Base-by-base conservation (phyloP, 2,888 invertebrate genomes). In the Eilema caniola region DNA sequence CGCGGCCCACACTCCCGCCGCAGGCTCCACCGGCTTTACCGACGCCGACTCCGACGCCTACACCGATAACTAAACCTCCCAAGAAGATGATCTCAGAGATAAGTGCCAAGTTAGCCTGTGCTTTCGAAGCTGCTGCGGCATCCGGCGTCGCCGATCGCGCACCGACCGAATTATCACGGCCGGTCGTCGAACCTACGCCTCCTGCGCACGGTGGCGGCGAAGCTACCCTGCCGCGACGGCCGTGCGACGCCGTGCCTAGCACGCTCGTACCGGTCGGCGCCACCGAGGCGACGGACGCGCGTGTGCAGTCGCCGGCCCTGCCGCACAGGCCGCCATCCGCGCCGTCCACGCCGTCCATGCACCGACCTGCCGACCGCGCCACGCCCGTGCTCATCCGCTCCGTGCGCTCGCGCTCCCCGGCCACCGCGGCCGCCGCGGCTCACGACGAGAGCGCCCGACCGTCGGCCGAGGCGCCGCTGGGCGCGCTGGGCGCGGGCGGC, bases 11-110 rank as follows among this genome's bases (percentile, higher is more conserved):
- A 60, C 73, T 78, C 25, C 56, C 77, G 2, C 78, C n/a, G 64
- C 81, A 24, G 81, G 61, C 62, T 4, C 25, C 62, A 41, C 16
- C 76, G 63, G 71, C 70, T 8, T 56, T 65, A 8, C 78, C 76
- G 31, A 61, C 65, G 10, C 79, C 76, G 69, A 74, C 85, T 31
- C 74, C 71, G 7, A 59, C 66, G 11, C 79, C 76, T 67, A 74
- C 85, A 37, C 74, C 95, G 11, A 92, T 93, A 67, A 93, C 91
- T 75, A 93, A 93, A 71, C 92, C 94, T 8, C 93, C 93, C 1
- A 93, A 94, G 78, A 93, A 95, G 79, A 91, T 95, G 90, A 91
- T 95, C 81, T 93, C 94, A 5, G 93, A 95, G 81, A 94, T 93
- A 71, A 91, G 91, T 80, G 91, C 94, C 25, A 91, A 93, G 78